A percentile compares a stretch with the other conserved stretches of the same genome.
Conservation (phyloP, 2,113 vertebrate species). For the Mixornis gularis region DNA sequence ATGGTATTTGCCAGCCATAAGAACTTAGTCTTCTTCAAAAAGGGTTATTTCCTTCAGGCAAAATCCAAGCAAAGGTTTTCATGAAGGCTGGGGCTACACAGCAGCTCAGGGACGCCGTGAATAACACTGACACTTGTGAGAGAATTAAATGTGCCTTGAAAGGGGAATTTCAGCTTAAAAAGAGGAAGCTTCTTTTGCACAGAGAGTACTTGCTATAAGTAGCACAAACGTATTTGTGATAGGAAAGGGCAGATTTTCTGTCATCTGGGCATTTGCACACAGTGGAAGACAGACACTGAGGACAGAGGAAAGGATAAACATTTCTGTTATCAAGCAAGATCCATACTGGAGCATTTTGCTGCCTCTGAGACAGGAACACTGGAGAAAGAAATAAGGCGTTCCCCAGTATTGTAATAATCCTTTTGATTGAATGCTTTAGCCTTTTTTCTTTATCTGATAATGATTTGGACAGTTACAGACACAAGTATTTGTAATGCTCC, state of each 20-base stretch:
- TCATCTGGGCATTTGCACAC: neutral
- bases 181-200: conserved; percentile 27
- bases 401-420: neutral
- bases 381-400: neutral
- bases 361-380: neutral
- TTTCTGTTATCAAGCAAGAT: neutral
- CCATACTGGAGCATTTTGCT: neutral
- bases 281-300: neutral
- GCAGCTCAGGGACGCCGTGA: neutral
- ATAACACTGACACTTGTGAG: neutral
- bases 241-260: neutral
- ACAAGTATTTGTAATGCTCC: neutral
- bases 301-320: neutral
- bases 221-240: neutral
- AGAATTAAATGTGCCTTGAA: neutral
- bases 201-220: neutral
- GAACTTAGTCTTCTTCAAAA: neutral
- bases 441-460: neutral
- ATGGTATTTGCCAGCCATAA: neutral
- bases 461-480: neutral
- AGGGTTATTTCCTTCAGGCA: neutral
- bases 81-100: neutral
- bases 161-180: conserved; percentile 45
- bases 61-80: neutral
- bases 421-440: neutral